Base-by-base conservation (phyloP, 2,888 invertebrate genomes). In the Thereva nobilitata region DNA sequence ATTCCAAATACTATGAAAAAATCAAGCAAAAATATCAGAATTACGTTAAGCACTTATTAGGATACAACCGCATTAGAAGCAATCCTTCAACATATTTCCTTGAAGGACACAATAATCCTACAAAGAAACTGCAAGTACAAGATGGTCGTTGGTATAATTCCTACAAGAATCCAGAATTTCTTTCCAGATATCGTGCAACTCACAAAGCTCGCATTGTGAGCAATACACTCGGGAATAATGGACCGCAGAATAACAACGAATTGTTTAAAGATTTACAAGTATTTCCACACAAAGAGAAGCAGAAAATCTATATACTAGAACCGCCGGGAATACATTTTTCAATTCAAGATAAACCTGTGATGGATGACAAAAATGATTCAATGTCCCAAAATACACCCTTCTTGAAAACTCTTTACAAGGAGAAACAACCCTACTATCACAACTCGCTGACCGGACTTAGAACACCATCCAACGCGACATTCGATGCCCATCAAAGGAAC, bases 21-120 rank as follows among this genome's bases (percentile, higher is more conserved):
- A 77, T 80, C 50, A 77, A 75, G 70, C 75, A 77, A 53, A 77
- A 79, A 47, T 79, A 79, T 54, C 75, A 77, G 57, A 77, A 76
- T 47, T 79, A 78, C 72, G 77, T 80, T 2, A 76, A 77, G 54
- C 76, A 76, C 66, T 72, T 80, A 38, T 70, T 79, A 1, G 76
- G 78, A 0, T 74, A 72, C 37, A 73, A 72, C 67, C 73, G 71
- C 1, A 64, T 71, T 5, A 68, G 71, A 54, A 72, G 71, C 55
- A 68, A 70, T 59, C 53, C 67, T 7, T 70, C 72, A 5, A 54
- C 57, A 40, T 7, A 69, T n/a, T 65, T 71, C 2, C 45, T 49
- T 12, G 41, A 53, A 12, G 47, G 49, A 44, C 23, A 54, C 40
- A 73, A 72, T 23, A 72, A 71, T 68, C 70, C 72, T 5, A 68